Conservation (phyloP, 2,113 vertebrate species). For the Oxyruncus cristatus region DNA sequence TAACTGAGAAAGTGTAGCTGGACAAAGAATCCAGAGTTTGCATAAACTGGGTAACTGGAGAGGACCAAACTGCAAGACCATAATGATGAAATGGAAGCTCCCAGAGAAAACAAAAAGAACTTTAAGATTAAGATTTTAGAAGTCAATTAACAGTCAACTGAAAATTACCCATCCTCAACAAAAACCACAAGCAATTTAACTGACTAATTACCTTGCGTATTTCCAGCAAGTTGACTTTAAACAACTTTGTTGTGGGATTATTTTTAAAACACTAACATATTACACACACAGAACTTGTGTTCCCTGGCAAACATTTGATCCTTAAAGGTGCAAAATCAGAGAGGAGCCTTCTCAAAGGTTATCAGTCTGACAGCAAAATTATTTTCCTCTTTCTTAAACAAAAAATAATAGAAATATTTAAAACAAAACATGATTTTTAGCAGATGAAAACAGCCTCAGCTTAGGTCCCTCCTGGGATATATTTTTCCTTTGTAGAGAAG, state of each 20-base stretch:
- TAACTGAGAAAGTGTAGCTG: neutral
- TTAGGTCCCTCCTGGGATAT: slow-evolving; percentile 22
- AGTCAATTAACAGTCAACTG: neutral
- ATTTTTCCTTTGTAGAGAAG: slow-evolving; percentile 28
- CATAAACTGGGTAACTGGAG: neutral
- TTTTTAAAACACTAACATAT: neutral
- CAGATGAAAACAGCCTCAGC: slow-evolving; percentile 19
- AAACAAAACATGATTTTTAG: neutral
- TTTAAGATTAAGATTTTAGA: neutral
- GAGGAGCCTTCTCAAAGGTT: neutral
- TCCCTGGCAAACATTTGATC: neutral
- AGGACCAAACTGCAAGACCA: neutral
- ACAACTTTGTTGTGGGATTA: neutral
- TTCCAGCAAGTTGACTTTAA: neutral
- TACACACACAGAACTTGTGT: neutral
- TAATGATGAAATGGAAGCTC: neutral
- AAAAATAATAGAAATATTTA: neutral
- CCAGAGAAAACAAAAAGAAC: neutral
- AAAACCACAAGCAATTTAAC: neutral
- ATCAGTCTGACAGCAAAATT: neutral
- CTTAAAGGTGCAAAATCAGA: neutral
- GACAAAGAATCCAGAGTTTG: neutral
- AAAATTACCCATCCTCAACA: neutral
- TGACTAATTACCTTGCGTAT: neutral
- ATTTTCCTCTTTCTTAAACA: neutral